Base-by-base conservation (phyloP, 2,113 vertebrate species). In the Alexandromys fortis region DNA sequence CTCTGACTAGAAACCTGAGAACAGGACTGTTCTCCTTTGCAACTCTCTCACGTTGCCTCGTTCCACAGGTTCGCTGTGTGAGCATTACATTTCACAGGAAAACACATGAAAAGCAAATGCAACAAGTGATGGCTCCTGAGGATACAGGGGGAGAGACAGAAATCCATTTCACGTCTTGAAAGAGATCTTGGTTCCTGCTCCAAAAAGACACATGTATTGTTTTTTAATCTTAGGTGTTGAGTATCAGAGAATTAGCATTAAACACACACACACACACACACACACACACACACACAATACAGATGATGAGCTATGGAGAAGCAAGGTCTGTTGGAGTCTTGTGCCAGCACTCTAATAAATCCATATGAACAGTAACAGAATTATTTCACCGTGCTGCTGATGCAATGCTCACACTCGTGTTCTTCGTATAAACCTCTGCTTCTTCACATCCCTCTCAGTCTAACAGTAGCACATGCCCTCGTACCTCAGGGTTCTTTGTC, bases 341-440 rank as follows among this genome's bases (percentile, higher is more conserved):
- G 7, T 63, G 12, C 38, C 4, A 7, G 5, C 21, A 68, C 30
- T 42, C 14, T 2, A 38, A 10, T 12, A 79, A 42, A 68, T 63
- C 17, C 30, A 10, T 7, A 65, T 17, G n/a, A 24, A 65, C 17
- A 52, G 52, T 35, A 30, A 8, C 22, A 26, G 35, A 47, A 58
- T 33, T 6, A 9, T 33, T 22, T 35, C 9, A 12, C 38, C 13
- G 1, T 35, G 70, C 8, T 26, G 11, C 19, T 55, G 4, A 30
- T 33, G 8, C 4, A 2, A 33, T 2, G 8, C 30, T 17, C 78
- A 16, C 4, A 1, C 38, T 35, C 21, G 2, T 24, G 5, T 38
- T 47, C 35, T 63, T 26, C 19, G 0, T 26, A 1, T 2, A 30
- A 55, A 12, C 8, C 7, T 0, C 0, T 11, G 55, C 22, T 17